Evolutionary conservation across 2,888 invertebrate species (phyloP).

Genomic region (Oscheius sp.): DNA sequence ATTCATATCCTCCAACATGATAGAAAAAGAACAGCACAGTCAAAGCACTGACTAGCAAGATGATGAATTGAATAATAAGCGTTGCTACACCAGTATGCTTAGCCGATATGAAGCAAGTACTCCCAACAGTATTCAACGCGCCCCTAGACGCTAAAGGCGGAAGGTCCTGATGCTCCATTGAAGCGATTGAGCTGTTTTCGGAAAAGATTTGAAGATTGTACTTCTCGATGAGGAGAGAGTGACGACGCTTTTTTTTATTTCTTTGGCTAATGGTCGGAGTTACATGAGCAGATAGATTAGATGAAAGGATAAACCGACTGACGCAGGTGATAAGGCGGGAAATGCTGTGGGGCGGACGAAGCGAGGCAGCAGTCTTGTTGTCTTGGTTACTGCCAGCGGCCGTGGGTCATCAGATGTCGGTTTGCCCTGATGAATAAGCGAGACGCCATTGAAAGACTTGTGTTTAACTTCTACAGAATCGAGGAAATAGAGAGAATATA

Average conservation of each 20-base stretch:
- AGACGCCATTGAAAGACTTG: not conserved
- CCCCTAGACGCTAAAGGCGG: not conserved
- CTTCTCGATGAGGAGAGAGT: constrained; percentile 15
- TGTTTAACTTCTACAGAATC: not conserved
- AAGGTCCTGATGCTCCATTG: constrained; percentile 15
- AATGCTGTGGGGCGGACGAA: constrained; percentile 11
- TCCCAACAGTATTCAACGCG: constrained; percentile 14
- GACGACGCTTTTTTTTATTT: not conserved
- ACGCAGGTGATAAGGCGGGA: constrained; percentile 26
- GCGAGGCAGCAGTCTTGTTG: constrained; percentile 27
- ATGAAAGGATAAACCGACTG: constrained; percentile 18
- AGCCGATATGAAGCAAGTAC: constrained; percentile 43
- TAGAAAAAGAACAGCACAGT: constrained; percentile 54
- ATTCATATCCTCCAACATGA: constrained; percentile 59
- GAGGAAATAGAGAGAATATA: not conserved
- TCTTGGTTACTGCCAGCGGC: constrained; percentile 27
- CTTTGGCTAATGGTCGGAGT: not conserved
- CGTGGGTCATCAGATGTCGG: constrained; percentile 27
- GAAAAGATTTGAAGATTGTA: constrained; percentile 12
- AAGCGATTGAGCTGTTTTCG: not conserved
- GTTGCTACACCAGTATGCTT: constrained; percentile 50
- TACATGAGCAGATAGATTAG: constrained; percentile 8
- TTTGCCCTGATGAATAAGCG: constrained; percentile 11
- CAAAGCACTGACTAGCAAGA: constrained; percentile 42
- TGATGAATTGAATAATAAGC: constrained; percentile 47